These are phyloP conservation scores for Halictus rubicundus DNA, from an alignment of 1,140 invertebrate genomes.

Conservation along the genomic window DNA sequence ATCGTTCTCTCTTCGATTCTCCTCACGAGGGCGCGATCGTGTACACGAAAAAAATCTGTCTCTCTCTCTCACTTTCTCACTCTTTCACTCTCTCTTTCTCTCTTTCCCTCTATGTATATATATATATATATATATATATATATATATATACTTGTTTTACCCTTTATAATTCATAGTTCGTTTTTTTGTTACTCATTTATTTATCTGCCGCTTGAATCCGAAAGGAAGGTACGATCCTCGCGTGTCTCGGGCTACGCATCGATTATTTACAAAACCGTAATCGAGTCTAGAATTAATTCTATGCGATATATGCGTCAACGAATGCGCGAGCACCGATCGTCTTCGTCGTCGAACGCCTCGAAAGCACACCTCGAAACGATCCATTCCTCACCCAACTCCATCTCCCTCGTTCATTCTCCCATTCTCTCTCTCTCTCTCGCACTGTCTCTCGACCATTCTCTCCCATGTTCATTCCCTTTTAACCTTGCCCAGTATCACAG, in stretches of 20 bases:
- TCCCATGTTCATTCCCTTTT: slow-evolving; percentile 34
- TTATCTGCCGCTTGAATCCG: slow-evolving; percentile 8
- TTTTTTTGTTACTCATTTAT: slow-evolving; percentile 6
- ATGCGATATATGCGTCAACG: slow-evolving; percentile 70
- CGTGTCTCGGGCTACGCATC: slow-evolving; percentile 28
- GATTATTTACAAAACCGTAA: slow-evolving; percentile 75
- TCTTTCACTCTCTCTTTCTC: too few species aligned
- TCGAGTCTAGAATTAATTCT: slow-evolving; percentile 65
- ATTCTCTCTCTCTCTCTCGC: not conserved
- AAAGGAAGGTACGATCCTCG: slow-evolving; percentile 34
- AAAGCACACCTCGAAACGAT: not conserved
- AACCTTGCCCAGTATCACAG: slow-evolving; percentile 82
- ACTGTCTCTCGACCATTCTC: slow-evolving; percentile 33
- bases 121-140: too few species aligned
- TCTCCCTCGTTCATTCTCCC: not conserved
- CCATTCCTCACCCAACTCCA: not conserved
- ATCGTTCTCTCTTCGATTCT: slow-evolving; percentile 52
- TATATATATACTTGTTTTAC: slow-evolving; percentile 2
- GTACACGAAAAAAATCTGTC: slow-evolving; percentile 33
- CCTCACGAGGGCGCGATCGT: slow-evolving; percentile 48
- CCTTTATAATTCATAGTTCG: slow-evolving; percentile 5
- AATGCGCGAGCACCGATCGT: slow-evolving; percentile 71
- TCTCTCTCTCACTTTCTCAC: not conserved
- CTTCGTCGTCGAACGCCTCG: slow-evolving; percentile 58
- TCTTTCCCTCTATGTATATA: not conserved